Evolutionary conservation across 2,113 vertebrate genomes (phyloP).

Genomic region (Ceyx cyanopectus): DNA sequence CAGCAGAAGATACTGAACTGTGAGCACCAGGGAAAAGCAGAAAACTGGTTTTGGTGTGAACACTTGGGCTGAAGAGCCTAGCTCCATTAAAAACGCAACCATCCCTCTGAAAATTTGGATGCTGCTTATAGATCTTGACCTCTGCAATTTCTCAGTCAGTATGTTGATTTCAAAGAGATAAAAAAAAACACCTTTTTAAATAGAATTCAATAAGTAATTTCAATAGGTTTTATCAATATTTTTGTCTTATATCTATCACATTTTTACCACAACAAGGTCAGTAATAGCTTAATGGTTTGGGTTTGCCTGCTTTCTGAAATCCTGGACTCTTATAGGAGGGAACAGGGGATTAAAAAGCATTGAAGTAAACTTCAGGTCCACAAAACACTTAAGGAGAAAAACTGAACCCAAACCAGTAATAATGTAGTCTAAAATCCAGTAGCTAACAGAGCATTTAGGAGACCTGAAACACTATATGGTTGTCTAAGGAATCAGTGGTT

Average conservation of each 20-base stretch:
- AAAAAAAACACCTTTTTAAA: background rate
- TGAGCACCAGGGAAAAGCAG: background rate
- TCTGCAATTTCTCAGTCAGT: background rate
- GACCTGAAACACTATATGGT: background rate
- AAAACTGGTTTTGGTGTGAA: background rate
- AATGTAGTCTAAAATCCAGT: background rate
- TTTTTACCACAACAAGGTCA: background rate
- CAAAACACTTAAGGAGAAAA: background rate
- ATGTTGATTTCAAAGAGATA: background rate
- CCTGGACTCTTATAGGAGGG: rapidly evolving
- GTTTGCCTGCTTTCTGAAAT: background rate
- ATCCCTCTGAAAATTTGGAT: background rate
- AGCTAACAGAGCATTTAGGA: background rate
- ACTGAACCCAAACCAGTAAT: background rate
- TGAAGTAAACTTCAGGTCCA: background rate
- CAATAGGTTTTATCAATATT: background rate
- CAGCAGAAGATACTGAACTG: background rate
- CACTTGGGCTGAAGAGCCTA: rapidly evolving
- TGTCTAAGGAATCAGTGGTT: conserved; percentile 15
- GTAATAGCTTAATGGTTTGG: background rate
- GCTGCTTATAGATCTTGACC: background rate
- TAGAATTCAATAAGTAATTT: background rate
- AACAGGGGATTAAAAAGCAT: background rate
- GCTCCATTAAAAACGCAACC: background rate
- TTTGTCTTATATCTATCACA: background rate